Evolutionary conservation across 2,113 vertebrate genomes (phyloP), one percentile per base, ranked within the genome.

Genomic region (Todiramphus saurophagus): DNA sequence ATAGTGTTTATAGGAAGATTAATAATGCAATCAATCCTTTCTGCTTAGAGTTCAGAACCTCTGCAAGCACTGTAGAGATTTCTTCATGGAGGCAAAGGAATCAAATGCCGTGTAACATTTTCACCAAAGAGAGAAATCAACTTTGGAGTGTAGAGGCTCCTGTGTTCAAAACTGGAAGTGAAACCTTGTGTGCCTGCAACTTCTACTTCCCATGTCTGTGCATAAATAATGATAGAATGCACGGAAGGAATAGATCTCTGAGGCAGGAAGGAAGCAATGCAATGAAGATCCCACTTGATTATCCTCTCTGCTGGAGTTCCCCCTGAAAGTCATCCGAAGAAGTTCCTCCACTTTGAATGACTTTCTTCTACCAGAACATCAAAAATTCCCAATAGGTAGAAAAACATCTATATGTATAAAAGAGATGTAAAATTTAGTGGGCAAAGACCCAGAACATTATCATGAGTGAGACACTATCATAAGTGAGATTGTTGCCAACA

Each of bases 11-110:
- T 10, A 73, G 59, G 9, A 91, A 89, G 53, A 79, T 68, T 82
- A 82, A 78, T 96, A 93, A 93, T 30, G 83, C 78, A 82, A 63
- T 90, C 81, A 85, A 20, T 95, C 97, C 83, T 50, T 44, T 73
- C 75, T 85, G 63, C 77, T 77, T 63, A 48, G 19, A 82, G 67
- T 93, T 60, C 80, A 90, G 73, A 67, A 63, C 10, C 80, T 91
- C 70, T 83, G 92, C 43, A 90, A 90, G 73, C 33, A 83, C 90
- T 87, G 70, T 16, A 89, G 33, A 28, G 20, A 73, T 74, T 11
- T 51, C n/a, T 58, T 93, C 46, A 7, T 64, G 77, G 30, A 96
- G 11, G 37, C 55, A 50, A 89, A 93, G 44, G 72, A 95, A 55
- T 83, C 35, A 93, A 80, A 51, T 88, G 59, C 39, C 9, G 11